Evolutionary conservation across 2,113 vertebrate species (phyloP).

Genomic region (Ranitomeya variabilis): DNA sequence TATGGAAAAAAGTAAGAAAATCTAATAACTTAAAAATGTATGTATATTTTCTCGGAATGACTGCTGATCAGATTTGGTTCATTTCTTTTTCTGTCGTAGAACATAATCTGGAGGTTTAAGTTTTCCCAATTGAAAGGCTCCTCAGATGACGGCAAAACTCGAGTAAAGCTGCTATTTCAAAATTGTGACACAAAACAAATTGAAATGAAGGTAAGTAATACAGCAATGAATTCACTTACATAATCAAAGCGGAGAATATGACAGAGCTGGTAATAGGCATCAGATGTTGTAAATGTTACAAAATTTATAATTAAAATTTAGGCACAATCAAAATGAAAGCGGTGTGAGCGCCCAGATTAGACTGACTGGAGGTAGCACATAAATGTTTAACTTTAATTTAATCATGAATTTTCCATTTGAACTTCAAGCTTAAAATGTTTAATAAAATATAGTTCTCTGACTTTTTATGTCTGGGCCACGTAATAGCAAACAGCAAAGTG

Average conservation of each 20-base stretch:
- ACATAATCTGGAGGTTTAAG: conserved; percentile 86
- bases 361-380: not conserved
- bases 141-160: conserved; percentile 90
- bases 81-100: conserved; percentile 69
- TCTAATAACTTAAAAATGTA: not conserved
- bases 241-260: conserved; percentile 16
- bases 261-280: conserved; percentile 1
- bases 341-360: not conserved
- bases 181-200: conserved; percentile 89
- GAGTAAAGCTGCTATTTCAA: conserved; percentile 89
- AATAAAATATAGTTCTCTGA: conserved; percentile 33
- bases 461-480: conserved; percentile 34
- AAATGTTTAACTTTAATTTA: conserved; percentile 51
- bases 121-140: conserved; percentile 96
- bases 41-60: not conserved
- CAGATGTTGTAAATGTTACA: conserved; percentile 28
- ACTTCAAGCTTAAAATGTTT: conserved; percentile 37
- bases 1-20: not conserved
- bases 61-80: not conserved
- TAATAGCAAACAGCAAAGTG: conserved; percentile 13
- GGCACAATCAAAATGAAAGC: conserved; percentile 30
- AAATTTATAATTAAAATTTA: conserved; percentile 32
- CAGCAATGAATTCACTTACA: not conserved
- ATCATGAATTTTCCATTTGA: conserved; percentile 43
- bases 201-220: conserved; percentile 86